Base-by-base conservation (phyloP, 2,888 invertebrate species). In the Formica aserva region DNA sequence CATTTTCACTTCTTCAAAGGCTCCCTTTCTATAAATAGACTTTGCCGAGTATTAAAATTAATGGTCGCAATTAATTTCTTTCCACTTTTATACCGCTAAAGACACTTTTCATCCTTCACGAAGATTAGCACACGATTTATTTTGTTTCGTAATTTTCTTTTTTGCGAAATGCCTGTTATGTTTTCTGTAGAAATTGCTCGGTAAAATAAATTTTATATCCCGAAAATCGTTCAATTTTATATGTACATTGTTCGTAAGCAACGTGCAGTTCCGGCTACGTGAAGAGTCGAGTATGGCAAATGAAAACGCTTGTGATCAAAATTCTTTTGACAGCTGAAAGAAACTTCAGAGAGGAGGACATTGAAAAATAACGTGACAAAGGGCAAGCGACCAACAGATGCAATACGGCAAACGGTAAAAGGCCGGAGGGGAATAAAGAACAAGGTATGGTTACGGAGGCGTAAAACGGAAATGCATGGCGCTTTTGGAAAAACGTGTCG, bases 401-500 rank as follows among this genome's bases (percentile, higher is more conserved):
- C 52, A 60, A 45, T 41, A 35, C n/a, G 38, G 9, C 66, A 55
- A 38, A 67, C 29, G n/a, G 26, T 62, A 32, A 29, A 38, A 18
- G 18, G 32, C 11, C 4, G 4, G 18, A 35, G 9, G 13, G 18
- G 35, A 5, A 52, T 52, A 22, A 57, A 72, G 32, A 38, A 45
- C 6, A 41, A 45, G 45, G 72, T 55, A 41, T 32, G 74, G 78
- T 78, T 72, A 78, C 22, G 41, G 60, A 72, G 72, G 45, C 60
- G 74, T 80, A 80, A 80, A 80, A 72, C 65, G 60, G 32, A 48
- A 81, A 81, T 74, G 45, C 80, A 60, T 60, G 60, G 67, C 57
- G 75, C 82, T 66, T 82, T 81, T 57, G 76, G 80, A 83, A 85
- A 87, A 85, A 86, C 84, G 82, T 82, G 87, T 86, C 81, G 85